Evolutionary conservation across 2,888 invertebrate species (phyloP).

Genomic region (Meloe dianella): DNA sequence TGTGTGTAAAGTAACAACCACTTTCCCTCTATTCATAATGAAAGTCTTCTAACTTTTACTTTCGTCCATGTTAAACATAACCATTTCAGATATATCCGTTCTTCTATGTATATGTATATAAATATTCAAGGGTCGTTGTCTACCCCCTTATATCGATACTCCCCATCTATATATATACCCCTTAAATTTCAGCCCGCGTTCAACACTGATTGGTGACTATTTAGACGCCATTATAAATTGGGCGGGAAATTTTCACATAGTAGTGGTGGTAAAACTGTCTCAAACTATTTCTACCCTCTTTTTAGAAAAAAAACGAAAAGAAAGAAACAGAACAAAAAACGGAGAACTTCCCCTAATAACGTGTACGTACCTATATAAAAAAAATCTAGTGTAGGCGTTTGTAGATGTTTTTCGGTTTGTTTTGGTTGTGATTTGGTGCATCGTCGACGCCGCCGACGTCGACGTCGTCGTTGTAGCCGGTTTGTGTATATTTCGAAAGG

Average conservation of each 20-base stretch:
- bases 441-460: not conserved
- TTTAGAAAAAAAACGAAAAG: too few relatives aligned
- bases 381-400: not conserved
- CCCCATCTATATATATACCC: not conserved
- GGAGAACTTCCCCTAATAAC: conserved; percentile 18
- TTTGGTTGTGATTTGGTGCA: not conserved
- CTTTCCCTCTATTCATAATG: conserved; percentile 5
- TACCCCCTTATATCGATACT: not conserved
- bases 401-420: not conserved
- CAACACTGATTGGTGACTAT: conserved; percentile 15
- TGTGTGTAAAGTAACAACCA: not conserved
- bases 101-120: not conserved
- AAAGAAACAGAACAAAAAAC: too few relatives aligned
- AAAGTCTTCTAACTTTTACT: conserved; percentile 3
- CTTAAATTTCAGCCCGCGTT: conserved; percentile 14
- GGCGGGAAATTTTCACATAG: conserved; percentile 48
- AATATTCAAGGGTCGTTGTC: conserved; percentile 1
- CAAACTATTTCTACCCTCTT: not conserved
- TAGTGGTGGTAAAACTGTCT: conserved; percentile 12
- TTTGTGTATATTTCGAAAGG: not conserved
- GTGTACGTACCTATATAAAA: not conserved
- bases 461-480: not conserved
- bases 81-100: conserved; percentile 6
- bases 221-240: conserved; percentile 51
- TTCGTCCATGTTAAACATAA: not conserved